These are phyloP conservation scores for Gonatopus flavifemur DNA, from an alignment of 1,140 invertebrate species.

Conservation along the genomic window DNA sequence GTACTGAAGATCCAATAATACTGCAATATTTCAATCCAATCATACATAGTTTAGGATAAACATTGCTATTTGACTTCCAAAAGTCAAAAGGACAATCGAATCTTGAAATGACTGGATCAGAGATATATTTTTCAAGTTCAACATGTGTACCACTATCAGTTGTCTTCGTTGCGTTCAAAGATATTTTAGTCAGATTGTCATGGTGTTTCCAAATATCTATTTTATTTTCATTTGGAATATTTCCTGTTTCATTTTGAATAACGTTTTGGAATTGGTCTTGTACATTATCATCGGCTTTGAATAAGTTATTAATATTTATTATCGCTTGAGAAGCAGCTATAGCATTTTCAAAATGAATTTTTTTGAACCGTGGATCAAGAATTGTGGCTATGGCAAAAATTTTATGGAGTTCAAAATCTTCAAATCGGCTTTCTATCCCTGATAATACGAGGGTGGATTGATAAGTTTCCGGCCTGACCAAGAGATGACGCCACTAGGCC, in stretches of 20 bases:
- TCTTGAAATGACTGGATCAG: conserved; percentile 27
- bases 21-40: conserved; percentile 38
- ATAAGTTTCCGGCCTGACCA: too few relatives aligned
- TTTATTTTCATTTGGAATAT: not conserved
- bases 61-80: conserved; percentile 41
- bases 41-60: conserved; percentile 39
- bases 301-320: not conserved
- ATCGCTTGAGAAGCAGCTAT: conserved; percentile 21
- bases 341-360: conserved; percentile 45
- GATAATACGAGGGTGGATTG: too few relatives aligned
- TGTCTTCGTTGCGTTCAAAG: not conserved
- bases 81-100: conserved; percentile 45
- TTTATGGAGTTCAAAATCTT: conserved; percentile 28
- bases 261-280: not conserved
- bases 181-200: not conserved
- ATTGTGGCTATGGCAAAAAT: conserved; percentile 37
- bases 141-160: not conserved
- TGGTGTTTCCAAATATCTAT: conserved; percentile 3
- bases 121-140: conserved; percentile 10
- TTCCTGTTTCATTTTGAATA: not conserved
- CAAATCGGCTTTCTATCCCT: conserved; percentile 40
- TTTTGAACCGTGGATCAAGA: conserved; percentile 46
- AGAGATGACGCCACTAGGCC: too few relatives aligned
- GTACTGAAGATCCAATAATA: conserved; percentile 44
- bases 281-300: not conserved